Percentiles rank a stretch among this genome's conserved stretches.
Conservation (phyloP, 2,113 vertebrate genomes). For the Trichomycterus rosablanca region DNA sequence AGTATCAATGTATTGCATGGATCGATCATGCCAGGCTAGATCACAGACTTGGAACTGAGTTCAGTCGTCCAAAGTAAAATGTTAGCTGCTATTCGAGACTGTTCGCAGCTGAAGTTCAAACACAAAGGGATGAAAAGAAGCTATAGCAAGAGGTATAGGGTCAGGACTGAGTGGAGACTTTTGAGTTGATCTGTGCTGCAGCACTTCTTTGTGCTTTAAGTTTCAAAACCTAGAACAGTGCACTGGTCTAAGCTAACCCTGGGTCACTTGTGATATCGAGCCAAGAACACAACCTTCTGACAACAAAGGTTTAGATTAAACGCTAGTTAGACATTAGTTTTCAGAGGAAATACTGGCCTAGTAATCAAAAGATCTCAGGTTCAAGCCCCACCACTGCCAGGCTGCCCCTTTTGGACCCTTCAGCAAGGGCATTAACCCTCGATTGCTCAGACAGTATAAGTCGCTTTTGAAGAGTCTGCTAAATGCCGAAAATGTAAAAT, state of each 20-base stretch:
- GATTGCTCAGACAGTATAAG: too few species aligned
- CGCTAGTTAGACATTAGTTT: too few species aligned
- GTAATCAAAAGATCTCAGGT: too few species aligned
- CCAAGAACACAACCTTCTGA: conserved; percentile 32
- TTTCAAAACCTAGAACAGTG: conserved; percentile 19
- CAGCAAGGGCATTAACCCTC: too few species aligned
- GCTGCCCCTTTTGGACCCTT: too few species aligned
- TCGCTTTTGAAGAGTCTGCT: too few species aligned
- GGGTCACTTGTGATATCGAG: conserved; percentile 24
- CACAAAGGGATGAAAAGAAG: conserved; percentile 22
- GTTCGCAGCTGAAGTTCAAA: conserved; percentile 8
- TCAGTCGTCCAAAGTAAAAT: not conserved
- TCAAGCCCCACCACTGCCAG: too few species aligned
- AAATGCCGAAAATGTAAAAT: too few species aligned
- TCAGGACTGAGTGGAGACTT: conserved; percentile 9
- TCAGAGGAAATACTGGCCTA: too few species aligned
- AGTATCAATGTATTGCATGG: not conserved
- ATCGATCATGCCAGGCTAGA: not conserved
- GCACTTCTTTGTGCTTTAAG: conserved; percentile 33
- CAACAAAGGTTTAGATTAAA: too few species aligned
- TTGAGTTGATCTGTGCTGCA: conserved; percentile 32
- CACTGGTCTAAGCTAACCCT: conserved; percentile 23
- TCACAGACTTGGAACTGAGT: not conserved
- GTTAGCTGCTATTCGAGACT: too few species aligned
- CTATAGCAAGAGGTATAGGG: not conserved